A percentile compares a stretch with the other conserved stretches of the same genome.
Evolutionary conservation across 1,140 invertebrate species (phyloP).

Genomic region (Pachypsylla venusta): DNA sequence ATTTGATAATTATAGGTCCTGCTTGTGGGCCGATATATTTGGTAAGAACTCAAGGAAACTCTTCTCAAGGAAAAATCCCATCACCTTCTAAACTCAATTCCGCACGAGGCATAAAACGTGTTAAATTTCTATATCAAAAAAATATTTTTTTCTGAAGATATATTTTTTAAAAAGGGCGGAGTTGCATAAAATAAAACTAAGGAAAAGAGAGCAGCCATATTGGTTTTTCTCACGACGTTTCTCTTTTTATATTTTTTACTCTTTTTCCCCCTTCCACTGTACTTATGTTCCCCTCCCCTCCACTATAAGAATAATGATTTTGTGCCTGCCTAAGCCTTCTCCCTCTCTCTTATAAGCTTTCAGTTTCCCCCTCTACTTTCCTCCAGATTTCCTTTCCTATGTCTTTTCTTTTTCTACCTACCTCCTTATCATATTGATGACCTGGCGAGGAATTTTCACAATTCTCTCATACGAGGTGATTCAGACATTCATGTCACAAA

Average conservation of each 20-base stretch:
- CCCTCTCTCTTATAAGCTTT: neutral
- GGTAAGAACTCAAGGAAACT: too few species aligned
- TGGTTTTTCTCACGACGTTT: constrained; percentile 9
- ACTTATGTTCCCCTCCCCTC: neutral
- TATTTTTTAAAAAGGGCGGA: neutral
- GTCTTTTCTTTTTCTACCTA: neutral
- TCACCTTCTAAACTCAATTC: too few species aligned
- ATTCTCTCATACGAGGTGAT: neutral
- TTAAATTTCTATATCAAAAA: too few species aligned
- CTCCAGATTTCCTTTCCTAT: neutral
- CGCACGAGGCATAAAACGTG: too few species aligned
- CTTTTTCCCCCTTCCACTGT: neutral
- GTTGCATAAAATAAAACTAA: neutral
- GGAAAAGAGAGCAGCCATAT: neutral
- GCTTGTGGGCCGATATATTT: too few species aligned
- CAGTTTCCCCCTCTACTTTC: neutral
- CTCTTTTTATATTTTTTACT: neutral
- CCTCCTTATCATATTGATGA: constrained; percentile 9
- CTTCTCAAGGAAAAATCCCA: too few species aligned
- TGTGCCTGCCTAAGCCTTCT: neutral
- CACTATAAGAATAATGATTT: constrained; percentile 8
- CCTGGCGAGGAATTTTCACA: constrained; percentile 3
- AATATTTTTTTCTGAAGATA: too few species aligned
- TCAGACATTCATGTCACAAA: too few species aligned
- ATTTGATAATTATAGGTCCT: too few species aligned